A percentile compares a stretch with the other conserved stretches of the same genome.
Conservation (phyloP, 2,888 invertebrate species). For the Carabus problematicus region DNA sequence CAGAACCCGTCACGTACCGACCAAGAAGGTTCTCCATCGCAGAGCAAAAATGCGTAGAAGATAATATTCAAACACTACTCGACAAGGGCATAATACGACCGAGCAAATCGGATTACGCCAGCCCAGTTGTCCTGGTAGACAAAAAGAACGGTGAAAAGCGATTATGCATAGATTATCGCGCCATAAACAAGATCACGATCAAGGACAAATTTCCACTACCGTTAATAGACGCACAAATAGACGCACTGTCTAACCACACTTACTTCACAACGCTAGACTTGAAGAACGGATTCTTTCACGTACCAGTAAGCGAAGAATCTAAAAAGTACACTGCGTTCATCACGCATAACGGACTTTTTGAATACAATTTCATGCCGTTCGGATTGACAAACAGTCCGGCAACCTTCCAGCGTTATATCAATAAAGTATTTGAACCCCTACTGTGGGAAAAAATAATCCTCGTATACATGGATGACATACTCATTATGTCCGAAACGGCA, state of each 20-base stretch:
- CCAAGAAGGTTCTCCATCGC: slow-evolving; percentile 38
- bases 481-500: too few relatives aligned
- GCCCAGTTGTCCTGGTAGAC: slow-evolving; percentile 43
- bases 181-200: slow-evolving; percentile 42
- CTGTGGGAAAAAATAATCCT: too few relatives aligned
- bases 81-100: slow-evolving; percentile 41
- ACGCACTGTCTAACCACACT: not conserved
- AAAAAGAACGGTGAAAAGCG: slow-evolving; percentile 42
- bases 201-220: slow-evolving; percentile 43
- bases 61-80: slow-evolving; percentile 38
- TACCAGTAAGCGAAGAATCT: not conserved
- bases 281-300: not conserved
- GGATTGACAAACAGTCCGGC: not conserved
- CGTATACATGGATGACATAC: too few relatives aligned
- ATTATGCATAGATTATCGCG: slow-evolving; percentile 45
- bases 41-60: slow-evolving; percentile 31
- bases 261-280: slow-evolving; percentile 12
- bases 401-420: not conserved
- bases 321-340: not conserved
- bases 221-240: not conserved
- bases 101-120: too few relatives aligned
- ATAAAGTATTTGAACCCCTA: not conserved
- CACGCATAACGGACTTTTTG: not conserved
- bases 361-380: not conserved
- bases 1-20: not conserved